Evolutionary conservation across 2,888 invertebrate genomes (phyloP).

Genomic region (Trissonchulus latispiculum): DNA sequence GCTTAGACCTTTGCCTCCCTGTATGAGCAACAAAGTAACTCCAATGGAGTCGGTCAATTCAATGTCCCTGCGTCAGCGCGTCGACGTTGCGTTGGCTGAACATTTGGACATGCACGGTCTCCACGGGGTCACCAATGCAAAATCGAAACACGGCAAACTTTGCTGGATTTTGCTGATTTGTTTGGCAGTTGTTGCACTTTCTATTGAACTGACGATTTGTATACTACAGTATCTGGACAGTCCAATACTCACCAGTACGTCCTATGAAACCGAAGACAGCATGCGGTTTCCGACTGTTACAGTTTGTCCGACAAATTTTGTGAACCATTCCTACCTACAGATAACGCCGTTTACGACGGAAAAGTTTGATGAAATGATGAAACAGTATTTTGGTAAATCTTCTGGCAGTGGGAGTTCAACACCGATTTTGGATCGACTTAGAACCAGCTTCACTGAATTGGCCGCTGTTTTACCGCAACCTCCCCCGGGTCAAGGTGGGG

Average conservation of each 20-base stretch:
- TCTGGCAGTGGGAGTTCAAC: background rate
- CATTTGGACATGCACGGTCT: slow-evolving; percentile 1
- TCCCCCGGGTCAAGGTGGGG: background rate
- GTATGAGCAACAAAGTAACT: too few relatives aligned
- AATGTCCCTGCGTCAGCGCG: too few relatives aligned
- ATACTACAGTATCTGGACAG: background rate
- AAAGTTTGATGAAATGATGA: background rate
- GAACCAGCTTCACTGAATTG: background rate
- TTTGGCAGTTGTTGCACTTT: background rate
- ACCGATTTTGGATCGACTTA: background rate
- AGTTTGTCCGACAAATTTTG: slow-evolving; percentile 1
- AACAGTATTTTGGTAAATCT: background rate
- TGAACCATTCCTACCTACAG: background rate
- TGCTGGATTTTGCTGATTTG: background rate
- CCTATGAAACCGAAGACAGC: background rate
- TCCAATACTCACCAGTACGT: background rate
- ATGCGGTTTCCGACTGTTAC: background rate
- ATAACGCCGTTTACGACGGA: background rate
- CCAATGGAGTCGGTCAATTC: too few relatives aligned
- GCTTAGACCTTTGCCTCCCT: too few relatives aligned
- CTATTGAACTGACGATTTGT: background rate
- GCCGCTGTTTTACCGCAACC: background rate
- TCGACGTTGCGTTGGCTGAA: too few relatives aligned
- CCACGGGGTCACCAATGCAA: background rate
- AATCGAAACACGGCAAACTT: background rate